Evolutionary conservation across 2,888 invertebrate genomes (phyloP).

Genomic region (Nycteola revayana): DNA sequence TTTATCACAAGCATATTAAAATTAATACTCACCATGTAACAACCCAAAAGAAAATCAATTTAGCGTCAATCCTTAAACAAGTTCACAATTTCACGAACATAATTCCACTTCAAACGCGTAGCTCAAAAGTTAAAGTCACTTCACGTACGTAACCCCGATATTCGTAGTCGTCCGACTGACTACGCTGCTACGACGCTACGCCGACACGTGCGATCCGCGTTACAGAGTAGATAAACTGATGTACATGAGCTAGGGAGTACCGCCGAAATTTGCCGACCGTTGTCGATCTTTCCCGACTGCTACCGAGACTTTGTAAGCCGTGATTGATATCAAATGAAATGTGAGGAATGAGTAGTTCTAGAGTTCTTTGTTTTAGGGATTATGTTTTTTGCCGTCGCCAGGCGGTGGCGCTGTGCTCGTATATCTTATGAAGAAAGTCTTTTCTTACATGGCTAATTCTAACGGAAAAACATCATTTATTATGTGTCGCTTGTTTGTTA

Average conservation of each 20-base stretch:
- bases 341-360: constrained; percentile 76
- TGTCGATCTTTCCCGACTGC: constrained; percentile 57
- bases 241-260: constrained; percentile 54
- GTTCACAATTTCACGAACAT: constrained; percentile 52
- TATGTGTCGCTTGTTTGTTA: too few relatives aligned
- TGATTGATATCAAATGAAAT: constrained; percentile 82
- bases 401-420: constrained; percentile 28
- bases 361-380: constrained; percentile 75
- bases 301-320: constrained; percentile 67
- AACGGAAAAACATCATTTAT: too few relatives aligned
- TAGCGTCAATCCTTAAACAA: constrained; percentile 44
- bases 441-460: constrained; percentile 16
- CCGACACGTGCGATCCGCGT: constrained; percentile 60
- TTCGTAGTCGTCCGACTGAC: constrained; percentile 46
- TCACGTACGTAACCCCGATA: constrained; percentile 38
- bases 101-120: constrained; percentile 34
- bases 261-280: constrained; percentile 45
- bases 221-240: constrained; percentile 65
- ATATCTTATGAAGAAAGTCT: constrained; percentile 31
- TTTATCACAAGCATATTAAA: too few relatives aligned
- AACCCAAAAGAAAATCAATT: constrained; percentile 38
- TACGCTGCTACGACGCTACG: constrained; percentile 54
- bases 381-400: constrained; percentile 52
- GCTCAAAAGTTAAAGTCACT: constrained; percentile 49
- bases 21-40: constrained; percentile 61